Base-by-base conservation (phyloP, 1,140 invertebrate genomes). In the Acromyrmex echinatior region DNA sequence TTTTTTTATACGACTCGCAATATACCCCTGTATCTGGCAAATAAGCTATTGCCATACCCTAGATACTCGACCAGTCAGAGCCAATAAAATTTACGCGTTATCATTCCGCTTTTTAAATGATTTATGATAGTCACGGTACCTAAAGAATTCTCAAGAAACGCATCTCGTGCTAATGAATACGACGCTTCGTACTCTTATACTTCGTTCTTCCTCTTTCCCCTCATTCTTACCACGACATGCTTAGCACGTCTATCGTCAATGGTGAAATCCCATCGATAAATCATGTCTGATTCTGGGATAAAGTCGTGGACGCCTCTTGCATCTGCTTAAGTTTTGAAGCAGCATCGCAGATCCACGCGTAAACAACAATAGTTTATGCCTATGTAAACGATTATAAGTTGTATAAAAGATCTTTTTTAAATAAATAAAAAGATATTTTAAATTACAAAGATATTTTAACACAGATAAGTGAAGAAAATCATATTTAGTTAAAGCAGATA, bases 221-320 rank as follows among this genome's bases (percentile, higher is more conserved):
- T 84, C 2, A 84, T 74, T 84, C n/a, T 62, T 74, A 18, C 25
- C 25, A 21, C 16, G 21, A 58, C 12, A 7, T 51, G 70, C 73
- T 62, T 84, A 74, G 56, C 9, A 9, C 39, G 56, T 31, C 68
- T 58, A 87, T 85, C 56, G 58, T 25, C 39, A 25, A 31, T 53
- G 25, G 25, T 49, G 12, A 81, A 63, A 81, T 56, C 58, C 10
- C n/a, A 31, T 81, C 79, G 63, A 90, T 86, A 58, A 89, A 90
- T 90, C 56, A 60, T 35, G 76, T 60, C 28, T 49, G n/a, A 53
- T 12, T 62, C 3, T 12, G 62, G 62, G 68, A 80, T 58, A 58
- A 78, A 86, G 45, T 25, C 35, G 6, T 12, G n/a, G 7, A 12
- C 31, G 53, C n/a, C 7, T 66, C 65, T 80, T 70, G 65, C 49